Conservation (phyloP, 1,140 invertebrate species). For the Saccostrea glomerata region DNA sequence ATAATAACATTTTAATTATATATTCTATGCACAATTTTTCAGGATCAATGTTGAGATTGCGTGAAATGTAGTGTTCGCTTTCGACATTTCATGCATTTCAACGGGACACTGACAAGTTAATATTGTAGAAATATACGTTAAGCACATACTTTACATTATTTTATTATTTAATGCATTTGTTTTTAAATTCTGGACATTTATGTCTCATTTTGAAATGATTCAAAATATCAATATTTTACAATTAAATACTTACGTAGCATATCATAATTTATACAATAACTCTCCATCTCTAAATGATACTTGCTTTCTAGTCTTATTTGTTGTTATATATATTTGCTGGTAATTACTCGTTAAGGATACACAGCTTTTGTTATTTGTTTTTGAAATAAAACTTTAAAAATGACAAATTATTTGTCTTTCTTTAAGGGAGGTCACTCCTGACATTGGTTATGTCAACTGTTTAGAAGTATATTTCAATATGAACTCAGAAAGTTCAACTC, state of each 20-base stretch:
- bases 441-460: no score
- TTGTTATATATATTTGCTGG: constrained; percentile 10
- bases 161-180: no score
- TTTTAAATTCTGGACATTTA: not conserved
- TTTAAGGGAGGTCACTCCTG: no score
- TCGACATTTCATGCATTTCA: constrained; percentile 4
- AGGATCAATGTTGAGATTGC: not conserved
- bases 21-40: not conserved
- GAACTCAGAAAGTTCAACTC: no score
- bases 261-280: not conserved
- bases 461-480: no score
- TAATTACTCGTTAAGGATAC: not conserved
- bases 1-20: not conserved
- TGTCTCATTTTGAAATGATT: not conserved
- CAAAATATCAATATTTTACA: not conserved
- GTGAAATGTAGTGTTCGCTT: constrained; percentile 30
- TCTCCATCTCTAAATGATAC: not conserved
- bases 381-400: not conserved
- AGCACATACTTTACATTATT: not conserved
- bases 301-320: not conserved
- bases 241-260: not conserved
- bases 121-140: not conserved
- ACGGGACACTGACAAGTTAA: not conserved
- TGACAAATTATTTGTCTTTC: not conserved
- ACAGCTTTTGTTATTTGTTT: constrained; percentile 1